A percentile compares a stretch with the other conserved stretches of the same genome.
phyloP scores from a whole-genome alignment of 1,140 invertebrate species.

The Rhopalosiphum padi region DNA sequence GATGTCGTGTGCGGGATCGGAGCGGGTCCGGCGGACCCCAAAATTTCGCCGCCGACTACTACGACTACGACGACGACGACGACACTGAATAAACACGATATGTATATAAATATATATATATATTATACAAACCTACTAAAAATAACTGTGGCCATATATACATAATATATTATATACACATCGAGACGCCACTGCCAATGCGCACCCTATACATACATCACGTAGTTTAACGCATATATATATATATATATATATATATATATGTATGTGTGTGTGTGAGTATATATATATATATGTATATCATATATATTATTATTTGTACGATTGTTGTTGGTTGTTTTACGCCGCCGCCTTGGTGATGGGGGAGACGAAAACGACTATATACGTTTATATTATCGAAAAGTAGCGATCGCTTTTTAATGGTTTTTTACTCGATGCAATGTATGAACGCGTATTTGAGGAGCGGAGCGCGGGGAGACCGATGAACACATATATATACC shows the following conservation, averaged over 20 bases:
- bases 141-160: background rate
- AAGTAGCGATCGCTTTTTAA: background rate
- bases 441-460: too few relatives aligned
- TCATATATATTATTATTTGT: background rate
- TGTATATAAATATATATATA: background rate
- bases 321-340: conserved; percentile 7
- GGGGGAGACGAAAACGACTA: background rate
- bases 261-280: background rate
- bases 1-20: background rate
- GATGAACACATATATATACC: too few relatives aligned
- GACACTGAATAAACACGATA: conserved; percentile 18
- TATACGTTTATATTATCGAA: too few relatives aligned
- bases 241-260: background rate
- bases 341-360: background rate
- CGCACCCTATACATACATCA: background rate
- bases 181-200: background rate
- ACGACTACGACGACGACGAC: background rate
- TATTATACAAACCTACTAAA: conserved; percentile 33
- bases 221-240: background rate
- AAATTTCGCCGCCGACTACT: background rate
- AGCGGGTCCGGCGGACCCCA: background rate
- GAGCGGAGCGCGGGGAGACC: too few relatives aligned
- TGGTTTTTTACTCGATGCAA: background rate
- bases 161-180: background rate
- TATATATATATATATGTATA: background rate